These are phyloP conservation scores for Lingula anatina DNA, from an alignment of 2,888 invertebrate genomes.

Conservation along the genomic window DNA sequence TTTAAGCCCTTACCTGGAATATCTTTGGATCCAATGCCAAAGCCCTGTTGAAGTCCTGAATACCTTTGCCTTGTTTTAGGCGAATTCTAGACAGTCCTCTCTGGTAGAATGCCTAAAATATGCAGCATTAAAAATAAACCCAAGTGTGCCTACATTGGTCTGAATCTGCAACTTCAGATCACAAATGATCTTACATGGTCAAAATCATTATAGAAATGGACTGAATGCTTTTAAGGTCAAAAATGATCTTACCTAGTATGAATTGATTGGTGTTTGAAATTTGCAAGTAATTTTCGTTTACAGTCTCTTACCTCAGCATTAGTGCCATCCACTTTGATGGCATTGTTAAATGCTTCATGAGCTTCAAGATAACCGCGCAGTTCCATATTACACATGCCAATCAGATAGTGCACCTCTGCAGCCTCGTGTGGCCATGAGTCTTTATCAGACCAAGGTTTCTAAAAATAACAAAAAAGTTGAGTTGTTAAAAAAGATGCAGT, in stretches of 20 bases:
- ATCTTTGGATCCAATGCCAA: constrained; percentile 47
- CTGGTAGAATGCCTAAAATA: constrained; percentile 45
- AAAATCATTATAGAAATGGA: too few relatives aligned
- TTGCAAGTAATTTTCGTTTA: too few relatives aligned
- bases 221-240: too few relatives aligned
- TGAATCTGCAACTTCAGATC: too few relatives aligned
- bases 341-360: constrained; percentile 43
- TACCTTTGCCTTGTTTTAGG: constrained; percentile 42
- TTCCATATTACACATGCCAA: constrained; percentile 48
- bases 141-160: too few relatives aligned
- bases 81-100: constrained; percentile 43
- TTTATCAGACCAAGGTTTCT: constrained; percentile 21
- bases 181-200: too few relatives aligned
- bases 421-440: constrained; percentile 42
- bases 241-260: too few relatives aligned
- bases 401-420: constrained; percentile 44
- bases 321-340: constrained; percentile 41
- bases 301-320: constrained; percentile 38
- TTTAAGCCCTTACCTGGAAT: constrained; percentile 40
- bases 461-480: constrained; percentile 4
- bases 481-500: neutral
- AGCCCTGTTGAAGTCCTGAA: constrained; percentile 51
- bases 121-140: too few relatives aligned
- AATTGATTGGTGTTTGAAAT: too few relatives aligned
- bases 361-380: constrained; percentile 37